Base-by-base conservation (phyloP, 1,140 invertebrate genomes). In the Probaryconus sp. region DNA sequence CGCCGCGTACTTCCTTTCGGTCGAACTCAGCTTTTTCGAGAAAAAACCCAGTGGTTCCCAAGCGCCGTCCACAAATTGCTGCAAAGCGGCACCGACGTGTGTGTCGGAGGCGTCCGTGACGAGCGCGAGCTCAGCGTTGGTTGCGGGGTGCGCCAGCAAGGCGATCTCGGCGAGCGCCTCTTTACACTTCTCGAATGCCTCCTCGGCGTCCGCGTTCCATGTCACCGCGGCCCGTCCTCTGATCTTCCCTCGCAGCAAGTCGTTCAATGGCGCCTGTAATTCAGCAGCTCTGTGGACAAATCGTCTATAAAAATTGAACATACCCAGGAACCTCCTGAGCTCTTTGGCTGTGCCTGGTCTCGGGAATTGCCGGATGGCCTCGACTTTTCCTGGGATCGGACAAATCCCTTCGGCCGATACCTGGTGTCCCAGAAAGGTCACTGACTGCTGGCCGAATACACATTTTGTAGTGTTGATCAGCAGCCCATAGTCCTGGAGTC, bases 381-480 rank as follows among this genome's bases (percentile, higher is more conserved):
- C 30, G 5, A 79, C 47, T 13, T 16, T 7, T 1, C 79, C 68
- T 3, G 64, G 26, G 0, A 74, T 64, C 0, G 85, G 85, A 26
- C 47, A 51, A 1, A 79, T 78, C 1, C 81, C 81, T 0, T 77
- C 6, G 1, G 40, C n/a, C 7, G 55, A 60, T 2, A 87, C 63
- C 7, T 31, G 5, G 68, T 84, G 75, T 2, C 85, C 84, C 0
- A 87, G 65, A 45, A 84, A 87, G 4, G 37, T 28, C 0, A 84
- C 64, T 14, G 71, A 42, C 2, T 14, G 4, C 21, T 33, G 20
- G 0, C 67, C 81, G 24, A 84, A 77, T 0, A 56, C 56, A 20
- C 78, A 81, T 61, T 85, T 85, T 1, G 40, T 35, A 0, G 60
- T 11, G 43, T 87, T 86, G 2, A 85, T 71, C 0, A 28, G n/a